phyloP scores from a whole-genome alignment of 2,797 vertebrate species.

The Gambelia wislizenii region DNA sequence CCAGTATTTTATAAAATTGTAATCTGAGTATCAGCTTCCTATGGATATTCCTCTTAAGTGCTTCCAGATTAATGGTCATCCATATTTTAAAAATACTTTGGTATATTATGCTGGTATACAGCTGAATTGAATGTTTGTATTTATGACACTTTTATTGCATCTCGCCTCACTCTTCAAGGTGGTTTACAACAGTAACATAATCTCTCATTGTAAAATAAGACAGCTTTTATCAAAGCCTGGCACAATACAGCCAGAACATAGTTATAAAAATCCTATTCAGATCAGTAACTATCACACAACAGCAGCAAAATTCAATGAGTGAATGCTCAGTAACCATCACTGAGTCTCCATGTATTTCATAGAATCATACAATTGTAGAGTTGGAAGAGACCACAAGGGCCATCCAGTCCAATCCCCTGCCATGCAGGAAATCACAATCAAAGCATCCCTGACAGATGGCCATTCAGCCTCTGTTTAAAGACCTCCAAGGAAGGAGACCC shows the following conservation, averaged over 20 bases:
- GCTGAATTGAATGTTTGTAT: not conserved
- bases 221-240: not conserved
- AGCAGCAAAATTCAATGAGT: not conserved
- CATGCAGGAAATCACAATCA: too few species aligned
- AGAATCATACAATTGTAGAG: too few species aligned
- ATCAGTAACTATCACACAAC: not conserved
- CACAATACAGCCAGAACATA: not conserved
- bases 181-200: not conserved
- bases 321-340: not conserved
- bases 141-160: not conserved
- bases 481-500: too few species aligned
- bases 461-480: too few species aligned
- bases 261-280: not conserved
- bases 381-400: too few species aligned
- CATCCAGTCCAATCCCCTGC: too few species aligned
- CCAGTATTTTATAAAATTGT: not conserved
- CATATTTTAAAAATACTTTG: not conserved
- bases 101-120: not conserved
- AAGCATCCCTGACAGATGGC: too few species aligned
- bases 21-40: not conserved
- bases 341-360: not conserved
- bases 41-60: not conserved
- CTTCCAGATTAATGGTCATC: not conserved
- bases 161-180: not conserved
- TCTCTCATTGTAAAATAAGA: not conserved